Conservation (phyloP, 2,797 vertebrate species). For the Spinus pinus region DNA sequence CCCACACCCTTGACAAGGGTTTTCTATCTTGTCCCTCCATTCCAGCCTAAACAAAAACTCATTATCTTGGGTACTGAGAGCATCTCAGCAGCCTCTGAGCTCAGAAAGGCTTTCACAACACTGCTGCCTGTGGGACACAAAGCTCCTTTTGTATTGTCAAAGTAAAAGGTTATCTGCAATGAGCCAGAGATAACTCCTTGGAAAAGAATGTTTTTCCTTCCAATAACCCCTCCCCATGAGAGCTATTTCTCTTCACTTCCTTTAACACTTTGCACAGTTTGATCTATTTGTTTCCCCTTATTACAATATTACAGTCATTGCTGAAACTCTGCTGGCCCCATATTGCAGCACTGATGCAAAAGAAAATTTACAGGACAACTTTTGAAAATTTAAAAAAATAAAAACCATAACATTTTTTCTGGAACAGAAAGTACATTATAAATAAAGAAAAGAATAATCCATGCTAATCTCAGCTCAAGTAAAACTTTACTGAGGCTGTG, state of each 20-base stretch:
- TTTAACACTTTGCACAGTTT: not conserved
- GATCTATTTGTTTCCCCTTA: not conserved
- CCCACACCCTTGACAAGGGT: not conserved
- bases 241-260: not conserved
- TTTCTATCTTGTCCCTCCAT: not conserved
- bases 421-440: not conserved
- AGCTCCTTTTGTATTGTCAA: not conserved
- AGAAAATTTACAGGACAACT: not conserved
- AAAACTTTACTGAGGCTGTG: not conserved
- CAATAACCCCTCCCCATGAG: not conserved
- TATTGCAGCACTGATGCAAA: not conserved
- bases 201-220: not conserved
- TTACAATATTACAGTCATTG: not conserved
- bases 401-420: not conserved
- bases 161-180: conserved; percentile 10
- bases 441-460: not conserved
- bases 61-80: not conserved
- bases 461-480: not conserved
- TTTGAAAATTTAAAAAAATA: not conserved
- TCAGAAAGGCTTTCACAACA: not conserved
- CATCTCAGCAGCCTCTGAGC: not conserved
- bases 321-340: not conserved
- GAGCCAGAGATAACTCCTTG: not conserved
- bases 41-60: not conserved
- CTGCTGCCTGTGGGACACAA: not conserved